Conservation (phyloP, 2,797 vertebrate species). For the Megaceryle alcyon region DNA sequence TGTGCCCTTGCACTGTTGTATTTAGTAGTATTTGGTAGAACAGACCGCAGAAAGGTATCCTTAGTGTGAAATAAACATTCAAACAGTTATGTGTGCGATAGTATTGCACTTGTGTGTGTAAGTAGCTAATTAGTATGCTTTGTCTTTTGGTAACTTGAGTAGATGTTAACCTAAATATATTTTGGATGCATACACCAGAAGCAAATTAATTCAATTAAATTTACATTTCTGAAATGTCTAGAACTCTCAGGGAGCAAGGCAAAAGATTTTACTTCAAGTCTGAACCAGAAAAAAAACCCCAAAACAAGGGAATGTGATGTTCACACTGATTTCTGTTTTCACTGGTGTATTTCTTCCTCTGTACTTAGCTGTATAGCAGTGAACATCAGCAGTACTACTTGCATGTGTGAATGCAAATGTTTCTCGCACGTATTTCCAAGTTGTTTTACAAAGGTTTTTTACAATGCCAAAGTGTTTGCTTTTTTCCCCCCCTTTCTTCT, state of each 20-base stretch:
- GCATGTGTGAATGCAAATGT: background rate
- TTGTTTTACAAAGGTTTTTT: background rate
- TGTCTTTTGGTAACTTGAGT: background rate
- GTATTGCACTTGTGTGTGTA: background rate
- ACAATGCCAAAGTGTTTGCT: background rate
- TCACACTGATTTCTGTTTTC: background rate
- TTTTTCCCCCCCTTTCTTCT: accelerated
- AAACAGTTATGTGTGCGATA: background rate
- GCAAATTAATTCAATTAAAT: background rate
- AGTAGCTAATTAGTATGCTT: background rate
- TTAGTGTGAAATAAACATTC: background rate
- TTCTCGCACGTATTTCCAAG: background rate
- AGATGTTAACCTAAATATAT: background rate
- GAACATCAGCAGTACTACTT: background rate
- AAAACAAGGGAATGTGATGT: background rate
- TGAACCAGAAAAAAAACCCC: background rate
- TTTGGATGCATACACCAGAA: background rate
- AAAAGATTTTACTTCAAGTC: background rate
- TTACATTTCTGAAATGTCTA: background rate
- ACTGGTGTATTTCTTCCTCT: background rate
- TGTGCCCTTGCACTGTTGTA: background rate
- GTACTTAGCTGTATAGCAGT: background rate
- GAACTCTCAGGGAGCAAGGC: background rate
- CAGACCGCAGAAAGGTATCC: background rate
- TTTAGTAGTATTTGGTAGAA: background rate